Conservation (phyloP, 2,888 invertebrate species). For the Acleris holmiana region DNA sequence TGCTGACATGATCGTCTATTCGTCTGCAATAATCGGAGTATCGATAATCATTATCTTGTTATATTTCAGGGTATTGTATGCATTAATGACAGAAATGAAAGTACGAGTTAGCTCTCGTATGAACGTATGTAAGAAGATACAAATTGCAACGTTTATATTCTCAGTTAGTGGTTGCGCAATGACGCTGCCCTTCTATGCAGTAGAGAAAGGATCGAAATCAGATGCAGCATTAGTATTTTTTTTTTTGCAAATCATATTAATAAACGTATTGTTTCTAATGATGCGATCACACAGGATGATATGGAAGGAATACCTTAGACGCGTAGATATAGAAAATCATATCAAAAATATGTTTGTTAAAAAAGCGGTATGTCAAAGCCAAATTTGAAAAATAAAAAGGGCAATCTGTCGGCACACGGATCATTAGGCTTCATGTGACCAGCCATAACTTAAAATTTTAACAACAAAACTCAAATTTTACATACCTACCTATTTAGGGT, state of each 20-base stretch:
- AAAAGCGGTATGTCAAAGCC: too few relatives aligned
- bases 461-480: too few relatives aligned
- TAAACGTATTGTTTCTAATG: conserved; percentile 5
- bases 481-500: too few relatives aligned
- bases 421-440: too few relatives aligned
- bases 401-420: too few relatives aligned
- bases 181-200: background rate
- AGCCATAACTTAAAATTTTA: too few relatives aligned
- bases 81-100: background rate
- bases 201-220: background rate
- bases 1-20: background rate
- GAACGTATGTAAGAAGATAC: background rate
- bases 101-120: background rate
- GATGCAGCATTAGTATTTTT: background rate
- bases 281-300: conserved; percentile 1
- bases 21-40: background rate
- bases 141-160: conserved; percentile 4
- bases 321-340: background rate
- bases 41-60: background rate
- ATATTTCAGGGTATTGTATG: background rate
- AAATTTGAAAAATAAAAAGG: too few relatives aligned
- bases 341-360: background rate
- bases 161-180: conserved; percentile 1
- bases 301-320: conserved; percentile 9
- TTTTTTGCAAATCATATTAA: background rate